Percentiles rank a stretch among this genome's conserved stretches.
phyloP scores from a whole-genome alignment of 1,140 invertebrate genomes.

The Drosophila sturtevanti region DNA sequence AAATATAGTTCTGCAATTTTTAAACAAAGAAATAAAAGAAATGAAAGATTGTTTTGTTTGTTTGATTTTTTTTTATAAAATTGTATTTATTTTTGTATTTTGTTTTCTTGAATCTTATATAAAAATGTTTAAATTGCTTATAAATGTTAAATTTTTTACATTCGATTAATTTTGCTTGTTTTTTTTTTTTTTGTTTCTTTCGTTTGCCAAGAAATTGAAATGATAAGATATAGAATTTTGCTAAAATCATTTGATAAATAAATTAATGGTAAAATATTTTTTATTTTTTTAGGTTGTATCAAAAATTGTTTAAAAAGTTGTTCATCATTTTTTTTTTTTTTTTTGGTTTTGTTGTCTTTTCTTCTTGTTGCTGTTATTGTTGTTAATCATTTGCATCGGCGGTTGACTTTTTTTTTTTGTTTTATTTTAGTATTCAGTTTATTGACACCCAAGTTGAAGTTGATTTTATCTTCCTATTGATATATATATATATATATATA shows the following conservation, averaged over 20 bases:
- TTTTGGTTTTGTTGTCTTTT: conserved; percentile 21
- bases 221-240: conserved; percentile 62
- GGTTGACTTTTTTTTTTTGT: conserved; percentile 36
- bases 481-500: conserved; percentile 71
- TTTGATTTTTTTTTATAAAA: conserved; percentile 64
- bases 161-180: conserved; percentile 48
- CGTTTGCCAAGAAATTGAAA: conserved; percentile 49
- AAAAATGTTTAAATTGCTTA: conserved; percentile 65
- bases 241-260: conserved; percentile 69
- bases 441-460: conserved; percentile 45
- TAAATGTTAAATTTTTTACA: conserved; percentile 55
- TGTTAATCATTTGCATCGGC: conserved; percentile 46
- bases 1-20: background rate
- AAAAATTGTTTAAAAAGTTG: conserved; percentile 59
- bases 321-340: conserved; percentile 30
- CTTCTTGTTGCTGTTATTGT: conserved; percentile 19
- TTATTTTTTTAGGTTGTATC: conserved; percentile 49
- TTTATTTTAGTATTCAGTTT: conserved; percentile 34
- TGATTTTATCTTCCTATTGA: conserved; percentile 20
- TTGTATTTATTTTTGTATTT: conserved; percentile 59
- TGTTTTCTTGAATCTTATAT: conserved; percentile 45
- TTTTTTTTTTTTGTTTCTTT: conserved; percentile 32
- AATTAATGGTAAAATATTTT: conserved; percentile 51
- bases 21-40: background rate
- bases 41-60: background rate